These are phyloP conservation scores for Apistogramma diplotaenia DNA, from an alignment of 2,113 vertebrate species.

Conservation along the genomic window DNA sequence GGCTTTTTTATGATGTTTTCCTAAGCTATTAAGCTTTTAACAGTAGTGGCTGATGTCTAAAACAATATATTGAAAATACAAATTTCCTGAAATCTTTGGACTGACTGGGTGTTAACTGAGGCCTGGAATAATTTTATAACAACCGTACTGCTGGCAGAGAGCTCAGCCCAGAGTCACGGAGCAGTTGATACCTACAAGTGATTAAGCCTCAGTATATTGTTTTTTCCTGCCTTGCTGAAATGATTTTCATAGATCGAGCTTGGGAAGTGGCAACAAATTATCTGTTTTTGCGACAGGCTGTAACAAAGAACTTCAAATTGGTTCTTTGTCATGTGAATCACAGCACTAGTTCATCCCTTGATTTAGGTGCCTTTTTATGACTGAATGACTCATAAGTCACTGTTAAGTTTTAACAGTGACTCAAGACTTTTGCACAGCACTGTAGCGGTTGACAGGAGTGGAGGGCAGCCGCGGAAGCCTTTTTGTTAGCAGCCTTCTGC, in stretches of 20 bases:
- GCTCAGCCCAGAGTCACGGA: background rate
- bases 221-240: background rate
- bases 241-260: background rate
- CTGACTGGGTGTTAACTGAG: background rate
- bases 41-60: background rate
- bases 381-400: background rate
- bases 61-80: background rate
- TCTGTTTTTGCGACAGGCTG: background rate
- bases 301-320: background rate
- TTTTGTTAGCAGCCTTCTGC: background rate
- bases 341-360: background rate
- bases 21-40: background rate
- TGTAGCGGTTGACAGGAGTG: background rate
- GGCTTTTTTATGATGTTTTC: background rate
- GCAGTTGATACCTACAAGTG: background rate
- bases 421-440: no score
- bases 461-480: background rate
- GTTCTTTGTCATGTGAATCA: background rate
- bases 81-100: background rate
- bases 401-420: background rate
- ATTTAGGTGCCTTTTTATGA: background rate
- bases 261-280: background rate
- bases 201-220: background rate
- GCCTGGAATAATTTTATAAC: background rate
- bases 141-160: background rate